Base-by-base conservation (phyloP, 2,888 invertebrate genomes). In the Malthinus seriepunctatus region DNA sequence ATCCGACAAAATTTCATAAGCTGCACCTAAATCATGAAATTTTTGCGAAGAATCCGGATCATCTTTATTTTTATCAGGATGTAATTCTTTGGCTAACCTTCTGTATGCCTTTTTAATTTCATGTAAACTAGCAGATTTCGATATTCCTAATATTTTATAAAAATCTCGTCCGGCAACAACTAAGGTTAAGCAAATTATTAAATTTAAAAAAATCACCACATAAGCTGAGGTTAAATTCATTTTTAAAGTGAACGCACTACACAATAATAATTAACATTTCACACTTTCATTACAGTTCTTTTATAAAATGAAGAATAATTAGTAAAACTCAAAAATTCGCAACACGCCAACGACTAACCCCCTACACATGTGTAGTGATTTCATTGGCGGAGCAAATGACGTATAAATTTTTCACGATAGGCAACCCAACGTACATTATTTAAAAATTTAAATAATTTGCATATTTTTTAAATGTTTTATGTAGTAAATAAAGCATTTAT, bases 31-130 rank as follows among this genome's bases (percentile, higher is more conserved):
- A 75, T 97, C 95, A 81, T 96, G 93, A 76, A 99, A 99, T 78
- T 95, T 95, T 70, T 89, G 88, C 0, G 94, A 91, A 0, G 99
- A 94, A 52, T 91, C 86, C 0, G 95, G 93, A 80, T 99, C 97
- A 78, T 92, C 91, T 76, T 89, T 88, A 78, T 99, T 98, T 77
- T 95, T 97, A 74, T 99, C 99, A 9, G 99, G 99, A 85, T 99
- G 99, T 63, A 96, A 80, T 77, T 96, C 94, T 81, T 95, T 97
- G 12, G 99, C 99, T 79, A 95, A 79, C 73, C 89, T 90, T 73
- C 98, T 84, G 79, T 98, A 99, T 39, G 97, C 97, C 82, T 97
- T 97, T 79, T 99, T 99, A 59, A 99, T 93, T 79, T 97, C 93
- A 81, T 98, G 94, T 58, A 90, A 87, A 71, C 85, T 92, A 11